Evolutionary conservation across 2,888 invertebrate genomes (phyloP).

Genomic region (Allygus modestus): DNA sequence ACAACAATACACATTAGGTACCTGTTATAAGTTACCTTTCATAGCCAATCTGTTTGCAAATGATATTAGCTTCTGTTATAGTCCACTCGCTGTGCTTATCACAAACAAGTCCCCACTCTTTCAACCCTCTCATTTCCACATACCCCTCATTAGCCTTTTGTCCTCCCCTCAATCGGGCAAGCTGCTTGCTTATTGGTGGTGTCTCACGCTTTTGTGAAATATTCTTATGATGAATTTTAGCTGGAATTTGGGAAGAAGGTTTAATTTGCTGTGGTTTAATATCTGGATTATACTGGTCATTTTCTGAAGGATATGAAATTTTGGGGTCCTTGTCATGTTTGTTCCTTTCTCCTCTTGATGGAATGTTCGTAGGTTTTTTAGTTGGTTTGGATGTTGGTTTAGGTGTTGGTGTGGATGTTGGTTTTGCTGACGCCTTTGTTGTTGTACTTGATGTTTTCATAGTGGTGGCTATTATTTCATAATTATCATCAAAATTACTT

Average conservation of each 20-base stretch:
- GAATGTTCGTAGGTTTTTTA: not conserved
- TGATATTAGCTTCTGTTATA: slow-evolving; percentile 76
- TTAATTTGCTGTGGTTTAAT: slow-evolving; percentile 38
- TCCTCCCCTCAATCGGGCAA: slow-evolving; percentile 75
- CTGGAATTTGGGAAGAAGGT: slow-evolving; percentile 6
- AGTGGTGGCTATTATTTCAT: slow-evolving; percentile 37
- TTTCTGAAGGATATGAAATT: not conserved
- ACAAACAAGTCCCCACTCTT: slow-evolving; percentile 77
- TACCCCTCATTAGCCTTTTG: slow-evolving; percentile 75
- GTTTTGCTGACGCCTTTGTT: slow-evolving; percentile 49
- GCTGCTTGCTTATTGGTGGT: slow-evolving; percentile 71
- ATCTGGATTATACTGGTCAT: not conserved
- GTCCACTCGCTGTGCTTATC: slow-evolving; percentile 76
- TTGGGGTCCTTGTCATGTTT: not conserved
- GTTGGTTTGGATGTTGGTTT: slow-evolving; percentile 47
- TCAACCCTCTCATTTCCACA: slow-evolving; percentile 74
- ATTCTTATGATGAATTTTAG: slow-evolving; percentile 28
- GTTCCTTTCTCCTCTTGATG: slow-evolving; percentile 13
- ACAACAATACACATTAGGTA: no score
- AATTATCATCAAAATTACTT: not conserved
- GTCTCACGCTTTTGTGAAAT: slow-evolving; percentile 54
- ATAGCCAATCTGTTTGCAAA: slow-evolving; percentile 77
- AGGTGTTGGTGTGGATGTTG: slow-evolving; percentile 57
- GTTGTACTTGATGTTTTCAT: slow-evolving; percentile 54
- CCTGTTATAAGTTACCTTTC: slow-evolving; percentile 74